A percentile compares a stretch with the other conserved stretches of the same genome.
Conservation (phyloP, 2,113 vertebrate genomes). For the Potamarius usumacintae region DNA sequence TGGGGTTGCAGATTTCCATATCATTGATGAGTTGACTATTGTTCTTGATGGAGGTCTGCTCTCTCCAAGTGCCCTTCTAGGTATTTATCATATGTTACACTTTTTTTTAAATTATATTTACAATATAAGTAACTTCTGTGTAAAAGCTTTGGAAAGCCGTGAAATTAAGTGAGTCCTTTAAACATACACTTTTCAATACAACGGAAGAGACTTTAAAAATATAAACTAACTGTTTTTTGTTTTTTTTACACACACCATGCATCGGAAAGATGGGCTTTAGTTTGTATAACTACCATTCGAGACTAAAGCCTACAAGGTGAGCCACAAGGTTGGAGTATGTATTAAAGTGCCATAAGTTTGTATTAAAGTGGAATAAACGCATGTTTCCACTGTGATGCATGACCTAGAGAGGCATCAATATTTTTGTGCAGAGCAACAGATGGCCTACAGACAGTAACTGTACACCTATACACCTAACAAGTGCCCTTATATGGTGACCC, state of each 20-base stretch:
- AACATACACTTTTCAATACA: neutral
- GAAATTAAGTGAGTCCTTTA: neutral
- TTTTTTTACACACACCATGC: neutral
- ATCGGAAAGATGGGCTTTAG: neutral
- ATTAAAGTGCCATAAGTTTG: neutral
- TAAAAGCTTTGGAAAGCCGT: neutral
- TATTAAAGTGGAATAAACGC: neutral
- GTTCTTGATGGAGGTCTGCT: too few species aligned
- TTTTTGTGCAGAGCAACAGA: neutral
- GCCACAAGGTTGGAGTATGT: neutral
- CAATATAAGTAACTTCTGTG: neutral
- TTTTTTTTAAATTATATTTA: neutral
- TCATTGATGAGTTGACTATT: too few species aligned
- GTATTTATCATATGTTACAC: neutral
- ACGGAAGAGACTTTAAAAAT: neutral
- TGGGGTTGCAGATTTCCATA: too few species aligned
- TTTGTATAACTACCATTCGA: too few species aligned
- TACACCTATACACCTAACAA: slow-evolving; percentile 9
- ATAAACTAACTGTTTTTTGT: neutral
- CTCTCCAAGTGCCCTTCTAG: too few species aligned
- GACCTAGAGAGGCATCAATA: neutral
- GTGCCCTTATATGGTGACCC: neutral
- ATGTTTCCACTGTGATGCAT: neutral
- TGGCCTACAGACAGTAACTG: neutral
- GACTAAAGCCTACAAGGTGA: neutral